phyloP scores from a whole-genome alignment of 1,140 invertebrate species.

The Drosophila eugracilis region DNA sequence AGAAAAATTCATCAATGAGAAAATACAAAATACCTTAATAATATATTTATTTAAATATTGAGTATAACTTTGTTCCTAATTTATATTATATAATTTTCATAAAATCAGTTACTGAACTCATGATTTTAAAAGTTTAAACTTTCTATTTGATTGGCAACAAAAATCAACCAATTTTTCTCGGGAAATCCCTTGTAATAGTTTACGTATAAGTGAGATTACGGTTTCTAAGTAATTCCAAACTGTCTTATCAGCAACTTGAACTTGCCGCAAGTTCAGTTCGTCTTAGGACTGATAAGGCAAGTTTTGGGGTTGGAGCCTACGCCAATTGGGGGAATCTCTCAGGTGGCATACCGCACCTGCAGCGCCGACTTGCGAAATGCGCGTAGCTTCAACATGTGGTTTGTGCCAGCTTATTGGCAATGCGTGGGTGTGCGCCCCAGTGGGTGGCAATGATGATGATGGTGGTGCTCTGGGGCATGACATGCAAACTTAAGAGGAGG shows the following conservation, averaged over 20 bases:
- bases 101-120: no score
- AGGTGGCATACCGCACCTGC: slow-evolving; percentile 44
- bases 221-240: neutral
- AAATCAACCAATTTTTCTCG: no score
- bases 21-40: no score
- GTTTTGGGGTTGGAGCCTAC: slow-evolving; percentile 15
- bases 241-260: slow-evolving; percentile 38
- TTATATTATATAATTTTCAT: no score
- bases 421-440: slow-evolving; percentile 40
- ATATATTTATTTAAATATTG: no score
- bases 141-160: no score
- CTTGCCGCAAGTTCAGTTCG: slow-evolving; percentile 36
- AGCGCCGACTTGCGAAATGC: slow-evolving; percentile 56
- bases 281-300: slow-evolving; percentile 40
- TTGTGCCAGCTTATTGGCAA: slow-evolving; percentile 49
- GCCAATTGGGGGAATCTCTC: slow-evolving; percentile 62
- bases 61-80: no score
- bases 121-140: no score
- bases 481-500: slow-evolving; percentile 57
- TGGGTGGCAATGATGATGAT: slow-evolving; percentile 2
- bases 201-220: neutral
- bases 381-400: slow-evolving; percentile 80
- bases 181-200: neutral
- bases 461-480: slow-evolving; percentile 32
- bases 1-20: no score